Conservation (phyloP, 2,797 vertebrate species). For the Poecilia picta region DNA sequence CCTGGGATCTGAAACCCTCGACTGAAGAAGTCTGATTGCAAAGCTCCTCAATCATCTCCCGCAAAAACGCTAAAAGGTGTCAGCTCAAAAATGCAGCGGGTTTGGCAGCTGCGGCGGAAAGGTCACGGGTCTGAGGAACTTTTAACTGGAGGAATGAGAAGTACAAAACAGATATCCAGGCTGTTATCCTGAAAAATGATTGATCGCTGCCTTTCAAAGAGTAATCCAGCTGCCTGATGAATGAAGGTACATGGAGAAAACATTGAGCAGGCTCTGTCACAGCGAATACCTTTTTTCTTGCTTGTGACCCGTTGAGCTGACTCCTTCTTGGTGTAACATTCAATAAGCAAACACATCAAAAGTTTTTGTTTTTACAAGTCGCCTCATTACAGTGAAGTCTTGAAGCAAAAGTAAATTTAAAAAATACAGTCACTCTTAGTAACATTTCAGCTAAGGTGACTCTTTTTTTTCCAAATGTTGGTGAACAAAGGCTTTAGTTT, state of each 20-base stretch:
- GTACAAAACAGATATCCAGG: conserved; percentile 35
- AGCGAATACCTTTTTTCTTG: conserved; percentile 1
- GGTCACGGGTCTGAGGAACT: conserved; percentile 39
- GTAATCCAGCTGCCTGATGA: conserved; percentile 37
- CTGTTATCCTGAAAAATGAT: conserved; percentile 11
- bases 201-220: conserved; percentile 16
- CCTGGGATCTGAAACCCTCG: conserved; percentile 49
- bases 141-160: conserved; percentile 14
- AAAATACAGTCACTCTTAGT: not conserved
- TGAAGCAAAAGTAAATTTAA: not conserved
- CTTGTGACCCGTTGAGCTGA: conserved; percentile 3
- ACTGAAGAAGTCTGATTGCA: conserved; percentile 57
- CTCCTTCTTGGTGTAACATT: not conserved
- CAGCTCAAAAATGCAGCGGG: conserved; percentile 24
- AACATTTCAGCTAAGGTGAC: not conserved
- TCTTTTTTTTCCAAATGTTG: not conserved
- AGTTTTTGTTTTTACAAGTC: not conserved
- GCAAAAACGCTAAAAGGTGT: conserved; percentile 44
- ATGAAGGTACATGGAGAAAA: conserved; percentile 43
- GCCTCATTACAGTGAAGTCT: not conserved
- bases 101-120: conserved; percentile 27
- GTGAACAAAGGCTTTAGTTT: not conserved
- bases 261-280: conserved; percentile 18
- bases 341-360: conserved; percentile 6
- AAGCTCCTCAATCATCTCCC: conserved; percentile 65